Evolutionary conservation across 2,797 vertebrate species (phyloP).

Genomic region (Ara ararauna): DNA sequence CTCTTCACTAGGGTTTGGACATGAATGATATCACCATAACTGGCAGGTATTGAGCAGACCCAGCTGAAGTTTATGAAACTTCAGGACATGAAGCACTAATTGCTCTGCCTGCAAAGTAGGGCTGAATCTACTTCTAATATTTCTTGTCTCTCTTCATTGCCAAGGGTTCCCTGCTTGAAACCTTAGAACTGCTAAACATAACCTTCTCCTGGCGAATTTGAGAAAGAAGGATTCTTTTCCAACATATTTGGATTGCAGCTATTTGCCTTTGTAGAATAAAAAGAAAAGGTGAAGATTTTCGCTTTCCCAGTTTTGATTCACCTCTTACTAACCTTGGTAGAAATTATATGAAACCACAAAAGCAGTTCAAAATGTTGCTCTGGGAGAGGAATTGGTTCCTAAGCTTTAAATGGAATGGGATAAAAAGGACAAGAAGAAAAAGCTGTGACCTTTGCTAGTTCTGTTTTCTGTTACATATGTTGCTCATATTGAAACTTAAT

Average conservation of each 20-base stretch:
- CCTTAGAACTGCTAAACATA: neutral
- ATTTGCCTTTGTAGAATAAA: neutral
- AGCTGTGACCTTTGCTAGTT: neutral
- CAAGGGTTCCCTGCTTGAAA: neutral
- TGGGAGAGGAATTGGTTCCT: neutral
- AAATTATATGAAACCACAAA: neutral
- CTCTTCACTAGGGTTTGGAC: neutral
- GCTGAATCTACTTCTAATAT: neutral
- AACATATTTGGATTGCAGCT: neutral
- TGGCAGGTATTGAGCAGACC: neutral
- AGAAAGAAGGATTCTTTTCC: neutral
- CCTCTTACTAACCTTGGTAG: neutral
- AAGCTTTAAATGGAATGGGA: neutral
- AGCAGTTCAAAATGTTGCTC: neutral
- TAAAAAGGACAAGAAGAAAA: neutral
- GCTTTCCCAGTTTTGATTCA: neutral
- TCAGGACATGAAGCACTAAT: neutral
- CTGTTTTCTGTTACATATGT: neutral
- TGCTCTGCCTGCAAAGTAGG: neutral
- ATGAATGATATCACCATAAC: neutral
- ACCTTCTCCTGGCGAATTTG: neutral
- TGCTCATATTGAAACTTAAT: neutral
- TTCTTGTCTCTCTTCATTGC: neutral
- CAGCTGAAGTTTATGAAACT: neutral
- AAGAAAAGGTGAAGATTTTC: neutral